Conservation (phyloP, 53 echinoderm and acorn worm species). For the Echinarachnius parma region DNA sequence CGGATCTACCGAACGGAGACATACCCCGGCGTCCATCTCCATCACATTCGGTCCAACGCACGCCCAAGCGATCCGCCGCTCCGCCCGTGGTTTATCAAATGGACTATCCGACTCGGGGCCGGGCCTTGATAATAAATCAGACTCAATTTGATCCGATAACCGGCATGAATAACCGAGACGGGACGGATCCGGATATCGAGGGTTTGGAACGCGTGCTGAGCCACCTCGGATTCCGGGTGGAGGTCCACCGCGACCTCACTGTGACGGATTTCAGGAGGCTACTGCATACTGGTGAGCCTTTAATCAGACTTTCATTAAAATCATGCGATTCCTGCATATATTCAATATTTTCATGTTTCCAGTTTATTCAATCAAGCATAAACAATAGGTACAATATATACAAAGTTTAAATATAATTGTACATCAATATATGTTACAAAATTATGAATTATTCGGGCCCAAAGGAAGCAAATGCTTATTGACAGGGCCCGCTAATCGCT, state of each 20-base stretch:
- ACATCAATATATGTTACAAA: too few species aligned
- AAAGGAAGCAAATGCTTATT: too few species aligned
- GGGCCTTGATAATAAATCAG: constrained; percentile 68
- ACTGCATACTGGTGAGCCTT: too few species aligned
- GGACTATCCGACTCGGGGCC: constrained; percentile 53
- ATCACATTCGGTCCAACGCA: background rate
- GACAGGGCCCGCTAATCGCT: too few species aligned
- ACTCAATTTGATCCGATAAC: constrained; percentile 52
- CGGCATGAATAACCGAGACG: constrained; percentile 59
- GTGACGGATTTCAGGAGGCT: constrained; percentile 29
- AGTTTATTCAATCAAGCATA: too few species aligned
- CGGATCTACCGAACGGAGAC: constrained; percentile 9
- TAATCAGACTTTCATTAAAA: too few species aligned
- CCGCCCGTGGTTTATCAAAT: constrained; percentile 53
- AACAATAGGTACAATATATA: too few species aligned
- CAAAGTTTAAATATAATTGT: too few species aligned
- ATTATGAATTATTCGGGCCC: too few species aligned
- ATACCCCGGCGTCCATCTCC: too few species aligned
- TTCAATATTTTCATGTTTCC: too few species aligned
- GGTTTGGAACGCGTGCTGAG: constrained; percentile 41
- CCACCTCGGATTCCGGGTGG: constrained; percentile 51
- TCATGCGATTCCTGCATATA: too few species aligned
- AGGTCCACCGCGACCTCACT: constrained; percentile 50
- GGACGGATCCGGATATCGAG: constrained; percentile 63
- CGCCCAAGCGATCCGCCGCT: background rate